These are phyloP conservation scores for Venusia cambrica DNA, from an alignment of 2,888 invertebrate species.

Conservation along the genomic window DNA sequence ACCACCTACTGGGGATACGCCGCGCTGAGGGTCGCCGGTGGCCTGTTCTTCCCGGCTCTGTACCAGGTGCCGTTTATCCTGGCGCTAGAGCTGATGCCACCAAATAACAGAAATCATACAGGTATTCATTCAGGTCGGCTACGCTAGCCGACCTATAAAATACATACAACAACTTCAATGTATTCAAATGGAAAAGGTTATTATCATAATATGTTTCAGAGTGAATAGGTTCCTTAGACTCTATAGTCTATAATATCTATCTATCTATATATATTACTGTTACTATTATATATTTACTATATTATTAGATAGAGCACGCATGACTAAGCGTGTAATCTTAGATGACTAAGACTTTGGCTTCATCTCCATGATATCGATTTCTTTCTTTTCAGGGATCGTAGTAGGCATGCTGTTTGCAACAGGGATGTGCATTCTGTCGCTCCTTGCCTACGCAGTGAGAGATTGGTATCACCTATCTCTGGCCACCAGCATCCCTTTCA, in stretches of 20 bases:
- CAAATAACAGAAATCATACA: constrained; percentile 81
- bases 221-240: no score
- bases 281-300: no score
- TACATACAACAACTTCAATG: no score
- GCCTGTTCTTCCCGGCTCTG: constrained; percentile 84
- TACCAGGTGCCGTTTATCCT: constrained; percentile 85
- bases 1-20: constrained; percentile 82
- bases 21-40: constrained; percentile 80
- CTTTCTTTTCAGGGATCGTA: constrained; percentile 71
- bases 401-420: constrained; percentile 84
- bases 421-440: constrained; percentile 83
- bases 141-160: no score
- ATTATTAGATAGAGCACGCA: no score
- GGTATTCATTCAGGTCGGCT: no score
- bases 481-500: constrained; percentile 83
- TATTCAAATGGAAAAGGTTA: no score
- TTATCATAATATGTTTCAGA: no score
- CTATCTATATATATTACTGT: no score
- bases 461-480: constrained; percentile 83
- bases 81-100: constrained; percentile 85
- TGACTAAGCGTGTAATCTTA: no score
- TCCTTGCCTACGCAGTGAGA: constrained; percentile 80
- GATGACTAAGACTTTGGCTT: no score
- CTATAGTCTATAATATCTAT: no score
- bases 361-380: neutral